These are phyloP conservation scores for Steinernema carpocapsae DNA, from an alignment of 2,888 invertebrate species.

Conservation along the genomic window DNA sequence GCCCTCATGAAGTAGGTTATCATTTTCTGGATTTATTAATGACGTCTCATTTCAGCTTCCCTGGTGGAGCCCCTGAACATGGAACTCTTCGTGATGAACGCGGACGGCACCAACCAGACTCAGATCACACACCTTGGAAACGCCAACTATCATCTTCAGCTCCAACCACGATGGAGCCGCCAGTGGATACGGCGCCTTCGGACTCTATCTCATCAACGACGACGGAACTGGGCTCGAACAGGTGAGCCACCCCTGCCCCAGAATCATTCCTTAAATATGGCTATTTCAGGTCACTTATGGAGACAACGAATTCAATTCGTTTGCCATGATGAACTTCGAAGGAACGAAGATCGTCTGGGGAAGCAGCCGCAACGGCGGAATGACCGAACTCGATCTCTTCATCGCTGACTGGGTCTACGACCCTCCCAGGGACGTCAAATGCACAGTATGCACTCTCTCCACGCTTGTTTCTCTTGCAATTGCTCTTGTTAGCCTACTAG, in stretches of 20 bases:
- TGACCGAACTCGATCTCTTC: slow-evolving; percentile 59
- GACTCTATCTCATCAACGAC: slow-evolving; percentile 58
- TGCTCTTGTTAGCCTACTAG: no score
- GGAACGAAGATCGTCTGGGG: slow-evolving; percentile 63
- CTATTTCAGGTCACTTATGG: slow-evolving; percentile 31
- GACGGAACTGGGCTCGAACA: slow-evolving; percentile 58
- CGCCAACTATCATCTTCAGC: slow-evolving; percentile 59
- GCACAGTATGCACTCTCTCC: no score
- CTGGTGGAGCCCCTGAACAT: slow-evolving; percentile 63
- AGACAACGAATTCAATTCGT: slow-evolving; percentile 59
- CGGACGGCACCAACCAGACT: slow-evolving; percentile 54
- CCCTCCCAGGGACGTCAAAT: no score
- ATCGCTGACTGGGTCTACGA: slow-evolving; percentile 60
- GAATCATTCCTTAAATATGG: slow-evolving; percentile 10
- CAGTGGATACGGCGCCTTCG: slow-evolving; percentile 61
- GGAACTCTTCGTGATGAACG: slow-evolving; percentile 62
- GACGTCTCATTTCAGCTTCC: background rate
- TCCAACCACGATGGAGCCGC: slow-evolving; percentile 44
- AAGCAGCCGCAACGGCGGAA: slow-evolving; percentile 40
- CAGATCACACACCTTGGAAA: slow-evolving; percentile 61
- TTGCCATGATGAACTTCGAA: slow-evolving; percentile 63
- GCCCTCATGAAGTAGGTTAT: slow-evolving; percentile 38
- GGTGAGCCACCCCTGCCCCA: slow-evolving; percentile 41
- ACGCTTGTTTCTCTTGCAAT: no score
- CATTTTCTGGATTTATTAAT: background rate